Percentiles rank a stretch among this genome's conserved stretches.
Conservation (phyloP, 2,113 vertebrate genomes). For the Eulemur rufifrons region DNA sequence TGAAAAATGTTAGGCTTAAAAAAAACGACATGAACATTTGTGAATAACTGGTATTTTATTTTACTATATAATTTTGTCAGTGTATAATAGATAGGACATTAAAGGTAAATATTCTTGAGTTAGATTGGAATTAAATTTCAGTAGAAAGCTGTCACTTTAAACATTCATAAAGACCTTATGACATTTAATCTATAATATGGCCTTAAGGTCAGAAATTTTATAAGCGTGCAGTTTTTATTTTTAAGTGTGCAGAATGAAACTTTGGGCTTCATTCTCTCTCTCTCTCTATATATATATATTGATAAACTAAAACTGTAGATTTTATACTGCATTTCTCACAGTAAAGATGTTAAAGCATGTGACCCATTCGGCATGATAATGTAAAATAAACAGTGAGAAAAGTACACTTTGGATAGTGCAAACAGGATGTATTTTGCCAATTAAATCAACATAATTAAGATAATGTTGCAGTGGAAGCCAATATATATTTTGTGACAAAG, state of each 20-base stretch:
- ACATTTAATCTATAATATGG: conserved; percentile 68
- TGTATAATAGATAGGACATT: conserved; percentile 56
- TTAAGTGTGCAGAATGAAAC: conserved; percentile 20
- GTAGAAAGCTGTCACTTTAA: conserved; percentile 74
- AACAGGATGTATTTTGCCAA: conserved; percentile 48
- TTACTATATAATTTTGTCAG: conserved; percentile 70
- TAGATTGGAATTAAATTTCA: conserved; percentile 65
- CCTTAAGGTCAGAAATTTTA: conserved; percentile 72
- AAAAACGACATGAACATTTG: conserved; percentile 67
- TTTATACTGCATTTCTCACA: conserved; percentile 64
- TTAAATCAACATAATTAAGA: conserved; percentile 74
- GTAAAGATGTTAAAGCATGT: not conserved
- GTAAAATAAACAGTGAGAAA: conserved; percentile 69
- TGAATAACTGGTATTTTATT: conserved; percentile 73
- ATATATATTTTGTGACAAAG: not conserved
- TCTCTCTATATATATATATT: not conserved
- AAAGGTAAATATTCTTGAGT: conserved; percentile 51
- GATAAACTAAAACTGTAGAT: conserved; percentile 65
- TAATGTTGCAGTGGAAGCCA: conserved; percentile 32
- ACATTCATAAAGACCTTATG: conserved; percentile 72
- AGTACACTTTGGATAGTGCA: conserved; percentile 27
- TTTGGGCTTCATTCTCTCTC: conserved; percentile 40
- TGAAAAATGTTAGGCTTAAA: conserved; percentile 69
- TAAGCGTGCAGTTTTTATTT: conserved; percentile 59
- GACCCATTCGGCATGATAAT: conserved; percentile 59